Evolutionary conservation across 1,140 invertebrate genomes (phyloP).

Genomic region (Pygmarrhopalites habei): DNA sequence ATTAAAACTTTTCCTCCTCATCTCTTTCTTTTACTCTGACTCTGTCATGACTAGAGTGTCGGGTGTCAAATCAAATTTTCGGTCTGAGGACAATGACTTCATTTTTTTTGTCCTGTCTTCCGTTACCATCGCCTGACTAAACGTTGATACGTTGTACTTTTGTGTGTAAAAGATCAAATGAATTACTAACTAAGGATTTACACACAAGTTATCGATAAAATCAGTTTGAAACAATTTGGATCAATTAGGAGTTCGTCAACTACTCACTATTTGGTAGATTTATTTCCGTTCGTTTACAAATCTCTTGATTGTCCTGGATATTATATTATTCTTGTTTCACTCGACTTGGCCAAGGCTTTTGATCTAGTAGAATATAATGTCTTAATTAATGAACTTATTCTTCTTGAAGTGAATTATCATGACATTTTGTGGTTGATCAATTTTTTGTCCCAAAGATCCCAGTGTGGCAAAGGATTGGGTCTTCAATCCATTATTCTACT

Average conservation of each 20-base stretch:
- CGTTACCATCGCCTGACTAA: too few relatives aligned
- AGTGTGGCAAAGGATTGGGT: not conserved
- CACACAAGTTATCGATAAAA: not conserved
- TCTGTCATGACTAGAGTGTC: too few relatives aligned
- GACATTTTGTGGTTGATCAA: not conserved
- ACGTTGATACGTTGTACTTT: too few relatives aligned
- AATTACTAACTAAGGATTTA: too few relatives aligned
- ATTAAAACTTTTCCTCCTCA: too few relatives aligned
- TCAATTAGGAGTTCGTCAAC: not conserved
- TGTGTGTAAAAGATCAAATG: too few relatives aligned
- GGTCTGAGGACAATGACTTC: too few relatives aligned
- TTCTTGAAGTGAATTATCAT: not conserved
- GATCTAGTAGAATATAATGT: not conserved
- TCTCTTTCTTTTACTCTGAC: too few relatives aligned
- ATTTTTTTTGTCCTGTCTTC: too few relatives aligned
- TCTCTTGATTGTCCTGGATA: not conserved
- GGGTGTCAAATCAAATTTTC: too few relatives aligned
- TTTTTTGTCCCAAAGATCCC: not conserved
- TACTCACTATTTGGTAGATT: not conserved
- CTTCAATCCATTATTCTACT: not conserved
- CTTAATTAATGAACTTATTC: not conserved
- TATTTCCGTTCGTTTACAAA: not conserved
- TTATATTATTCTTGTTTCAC: not conserved
- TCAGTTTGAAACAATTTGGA: not conserved
- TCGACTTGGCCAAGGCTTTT: not conserved